Conservation (phyloP, 2,888 invertebrate species). For the Malthinus flaveolus region DNA sequence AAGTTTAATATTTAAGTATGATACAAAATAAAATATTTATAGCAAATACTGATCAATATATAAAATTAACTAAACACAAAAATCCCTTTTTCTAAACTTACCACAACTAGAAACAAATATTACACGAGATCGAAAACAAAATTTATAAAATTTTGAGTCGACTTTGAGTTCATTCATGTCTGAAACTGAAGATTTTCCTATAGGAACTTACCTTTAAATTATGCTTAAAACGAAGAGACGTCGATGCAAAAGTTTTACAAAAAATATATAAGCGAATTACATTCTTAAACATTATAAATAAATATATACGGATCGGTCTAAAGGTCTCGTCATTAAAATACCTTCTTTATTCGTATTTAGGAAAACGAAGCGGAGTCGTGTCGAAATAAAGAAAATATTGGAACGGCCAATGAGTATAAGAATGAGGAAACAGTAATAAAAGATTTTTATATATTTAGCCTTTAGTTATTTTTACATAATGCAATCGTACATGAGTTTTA, state of each 20-base stretch:
- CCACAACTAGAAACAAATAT: conserved; percentile 1
- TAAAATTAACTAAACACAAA: conserved; percentile 2
- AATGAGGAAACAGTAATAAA: conserved; percentile 40
- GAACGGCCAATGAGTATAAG: neutral
- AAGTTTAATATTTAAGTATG: conserved; percentile 1
- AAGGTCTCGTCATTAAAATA: too few relatives aligned
- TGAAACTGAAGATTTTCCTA: conserved; percentile 17
- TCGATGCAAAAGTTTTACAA: neutral
- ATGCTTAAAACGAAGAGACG: neutral
- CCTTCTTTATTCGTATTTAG: too few relatives aligned
- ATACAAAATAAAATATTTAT: conserved; percentile 1
- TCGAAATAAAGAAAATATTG: too few relatives aligned
- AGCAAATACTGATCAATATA: conserved; percentile 4
- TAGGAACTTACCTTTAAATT: neutral
- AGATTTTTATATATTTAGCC: conserved; percentile 55
- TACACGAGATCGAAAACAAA: neutral
- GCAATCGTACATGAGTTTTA: conserved; percentile 56
- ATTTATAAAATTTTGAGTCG: conserved; percentile 8
- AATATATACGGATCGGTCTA: too few relatives aligned
- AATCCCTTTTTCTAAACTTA: conserved; percentile 1
- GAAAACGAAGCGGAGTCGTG: too few relatives aligned
- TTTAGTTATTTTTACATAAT: conserved; percentile 56
- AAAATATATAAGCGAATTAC: neutral
- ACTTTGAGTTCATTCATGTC: conserved; percentile 23
- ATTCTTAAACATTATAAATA: too few relatives aligned